phyloP scores from a whole-genome alignment of 2,113 vertebrate genomes.

The Heptranchias perlo region DNA sequence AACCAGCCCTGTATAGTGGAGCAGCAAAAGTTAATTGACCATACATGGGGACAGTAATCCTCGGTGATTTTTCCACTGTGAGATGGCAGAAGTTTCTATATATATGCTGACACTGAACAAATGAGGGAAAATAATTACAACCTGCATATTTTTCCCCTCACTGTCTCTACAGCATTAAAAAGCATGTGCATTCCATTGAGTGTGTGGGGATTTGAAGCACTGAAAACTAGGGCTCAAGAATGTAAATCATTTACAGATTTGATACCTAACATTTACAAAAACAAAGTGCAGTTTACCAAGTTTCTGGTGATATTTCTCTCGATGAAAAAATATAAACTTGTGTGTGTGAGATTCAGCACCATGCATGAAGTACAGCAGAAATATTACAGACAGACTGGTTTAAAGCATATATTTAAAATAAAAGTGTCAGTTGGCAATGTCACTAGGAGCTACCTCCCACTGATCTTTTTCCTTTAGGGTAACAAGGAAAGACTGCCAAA shows the following conservation, averaged over 20 bases:
- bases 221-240: neutral
- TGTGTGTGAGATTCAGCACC: conserved; percentile 6
- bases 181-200: neutral
- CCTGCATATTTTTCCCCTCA: neutral
- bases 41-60: neutral
- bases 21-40: neutral
- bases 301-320: neutral
- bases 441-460: conserved; percentile 16
- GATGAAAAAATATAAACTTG: neutral
- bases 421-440: conserved; percentile 23
- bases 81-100: neutral
- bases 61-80: neutral
- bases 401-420: conserved; percentile 26
- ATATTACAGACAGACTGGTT: conserved; percentile 11
- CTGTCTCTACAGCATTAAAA: neutral
- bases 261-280: conserved; percentile 29
- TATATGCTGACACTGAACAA: neutral
- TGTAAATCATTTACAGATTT: conserved; percentile 32
- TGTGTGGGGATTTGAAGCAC: neutral
- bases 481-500: conserved; percentile 4
- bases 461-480: conserved; percentile 30
- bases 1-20: neutral
- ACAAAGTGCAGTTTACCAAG: neutral
- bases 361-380: conserved; percentile 8
- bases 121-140: neutral